These are phyloP conservation scores for Antheraea assamensis DNA, from an alignment of 2,888 invertebrate species.

Conservation along the genomic window DNA sequence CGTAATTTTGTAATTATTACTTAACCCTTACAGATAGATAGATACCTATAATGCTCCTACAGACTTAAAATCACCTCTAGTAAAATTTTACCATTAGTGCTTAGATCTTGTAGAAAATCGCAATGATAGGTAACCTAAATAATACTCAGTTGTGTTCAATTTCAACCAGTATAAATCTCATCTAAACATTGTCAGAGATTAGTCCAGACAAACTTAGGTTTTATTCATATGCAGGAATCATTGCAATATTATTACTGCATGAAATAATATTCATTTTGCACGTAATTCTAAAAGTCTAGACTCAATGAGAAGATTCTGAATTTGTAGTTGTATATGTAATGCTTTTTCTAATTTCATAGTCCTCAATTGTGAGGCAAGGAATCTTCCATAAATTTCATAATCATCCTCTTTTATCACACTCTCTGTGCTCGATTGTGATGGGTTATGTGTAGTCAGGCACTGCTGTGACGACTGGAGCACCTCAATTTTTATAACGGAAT, in stretches of 20 bases:
- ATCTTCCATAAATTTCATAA: slow-evolving; percentile 75
- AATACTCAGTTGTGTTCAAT: too few species aligned
- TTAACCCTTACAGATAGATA: too few species aligned
- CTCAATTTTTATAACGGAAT: not conserved
- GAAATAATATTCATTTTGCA: not conserved
- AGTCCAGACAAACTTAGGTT: too few species aligned
- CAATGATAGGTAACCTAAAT: too few species aligned
- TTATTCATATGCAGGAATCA: too few species aligned
- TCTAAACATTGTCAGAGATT: too few species aligned
- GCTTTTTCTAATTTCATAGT: slow-evolving; percentile 67
- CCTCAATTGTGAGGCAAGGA: slow-evolving; percentile 71
- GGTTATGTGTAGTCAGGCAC: slow-evolving; percentile 35
- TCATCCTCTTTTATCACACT: slow-evolving; percentile 71
- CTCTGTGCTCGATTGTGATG: slow-evolving; percentile 46
- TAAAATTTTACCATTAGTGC: too few species aligned
- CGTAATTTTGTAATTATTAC: too few species aligned
- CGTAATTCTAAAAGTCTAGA: not conserved
- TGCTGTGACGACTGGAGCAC: not conserved
- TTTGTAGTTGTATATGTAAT: slow-evolving; percentile 64
- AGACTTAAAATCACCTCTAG: too few species aligned
- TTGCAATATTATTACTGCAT: not conserved
- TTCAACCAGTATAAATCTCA: too few species aligned
- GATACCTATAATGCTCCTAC: too few species aligned
- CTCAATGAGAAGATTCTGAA: slow-evolving; percentile 56
- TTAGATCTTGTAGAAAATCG: too few species aligned